phyloP scores from a whole-genome alignment of 2,888 invertebrate species.

The Auanema sp. region DNA sequence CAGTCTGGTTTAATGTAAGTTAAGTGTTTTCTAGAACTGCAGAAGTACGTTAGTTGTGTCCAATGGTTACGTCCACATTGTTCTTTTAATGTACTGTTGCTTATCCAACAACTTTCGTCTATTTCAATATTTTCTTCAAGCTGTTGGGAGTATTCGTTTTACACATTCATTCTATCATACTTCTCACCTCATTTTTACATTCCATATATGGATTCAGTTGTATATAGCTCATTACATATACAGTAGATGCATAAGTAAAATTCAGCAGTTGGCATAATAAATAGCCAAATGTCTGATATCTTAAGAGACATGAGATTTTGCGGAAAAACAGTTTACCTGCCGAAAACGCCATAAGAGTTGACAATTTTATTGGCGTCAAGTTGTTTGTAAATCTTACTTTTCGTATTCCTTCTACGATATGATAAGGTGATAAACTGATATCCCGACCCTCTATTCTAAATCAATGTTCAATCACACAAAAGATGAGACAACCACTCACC shows the following conservation, averaged over 20 bases:
- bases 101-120: slow-evolving; percentile 6
- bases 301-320: neutral
- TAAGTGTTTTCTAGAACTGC: neutral
- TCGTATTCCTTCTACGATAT: neutral
- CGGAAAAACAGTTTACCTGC: neutral
- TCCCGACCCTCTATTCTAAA: too few relatives aligned
- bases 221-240: slow-evolving; percentile 6
- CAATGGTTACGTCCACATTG: slow-evolving; percentile 1
- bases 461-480: too few relatives aligned
- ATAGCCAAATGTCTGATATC: slow-evolving; percentile 4
- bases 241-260: neutral
- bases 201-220: neutral
- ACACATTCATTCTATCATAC: neutral
- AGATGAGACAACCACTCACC: too few relatives aligned
- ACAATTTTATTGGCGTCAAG: neutral
- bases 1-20: neutral
- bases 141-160: neutral
- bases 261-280: slow-evolving; percentile 1
- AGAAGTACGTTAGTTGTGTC: neutral
- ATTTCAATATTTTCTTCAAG: neutral
- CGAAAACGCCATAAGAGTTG: neutral
- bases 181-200: neutral
- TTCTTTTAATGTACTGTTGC: neutral
- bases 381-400: slow-evolving; percentile 1
- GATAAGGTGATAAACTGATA: too few relatives aligned